Conservation (phyloP, 2,797 vertebrate genomes). For the Coluber constrictor region DNA sequence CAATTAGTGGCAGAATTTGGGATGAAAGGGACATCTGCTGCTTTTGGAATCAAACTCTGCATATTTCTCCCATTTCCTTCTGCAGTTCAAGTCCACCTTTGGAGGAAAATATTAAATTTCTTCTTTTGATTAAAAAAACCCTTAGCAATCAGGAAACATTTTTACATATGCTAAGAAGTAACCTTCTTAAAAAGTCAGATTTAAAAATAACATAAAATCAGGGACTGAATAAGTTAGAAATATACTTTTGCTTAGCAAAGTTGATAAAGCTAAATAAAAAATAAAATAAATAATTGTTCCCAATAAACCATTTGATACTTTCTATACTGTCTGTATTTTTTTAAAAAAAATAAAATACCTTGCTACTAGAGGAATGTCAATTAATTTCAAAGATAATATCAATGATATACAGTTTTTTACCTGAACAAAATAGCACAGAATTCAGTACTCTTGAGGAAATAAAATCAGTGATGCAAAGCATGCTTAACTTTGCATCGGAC, state of each 20-base stretch:
- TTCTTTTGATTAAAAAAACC: neutral
- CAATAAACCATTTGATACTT: neutral
- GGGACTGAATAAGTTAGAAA: neutral
- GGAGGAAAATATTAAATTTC: neutral
- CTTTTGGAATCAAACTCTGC: neutral
- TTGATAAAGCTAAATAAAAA: neutral
- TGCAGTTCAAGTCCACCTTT: neutral
- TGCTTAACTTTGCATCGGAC: neutral
- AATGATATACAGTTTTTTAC: neutral
- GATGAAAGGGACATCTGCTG: slow-evolving; percentile 19
- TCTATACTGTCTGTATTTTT: neutral
- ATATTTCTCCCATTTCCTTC: neutral
- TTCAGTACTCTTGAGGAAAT: neutral
- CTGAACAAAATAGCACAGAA: neutral
- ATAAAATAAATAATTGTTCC: neutral
- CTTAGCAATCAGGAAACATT: neutral
- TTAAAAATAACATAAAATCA: neutral
- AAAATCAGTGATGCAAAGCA: neutral
- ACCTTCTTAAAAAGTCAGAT: neutral
- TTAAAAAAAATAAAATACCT: neutral
- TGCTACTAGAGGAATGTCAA: neutral
- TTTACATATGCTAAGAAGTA: neutral
- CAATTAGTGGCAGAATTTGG: neutral
- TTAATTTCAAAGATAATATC: neutral
- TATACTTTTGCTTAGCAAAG: neutral